Evolutionary conservation across 1,140 invertebrate genomes (phyloP), one percentile per base, ranked within the genome.

Genomic region (Vollenhovia emeryi): DNA sequence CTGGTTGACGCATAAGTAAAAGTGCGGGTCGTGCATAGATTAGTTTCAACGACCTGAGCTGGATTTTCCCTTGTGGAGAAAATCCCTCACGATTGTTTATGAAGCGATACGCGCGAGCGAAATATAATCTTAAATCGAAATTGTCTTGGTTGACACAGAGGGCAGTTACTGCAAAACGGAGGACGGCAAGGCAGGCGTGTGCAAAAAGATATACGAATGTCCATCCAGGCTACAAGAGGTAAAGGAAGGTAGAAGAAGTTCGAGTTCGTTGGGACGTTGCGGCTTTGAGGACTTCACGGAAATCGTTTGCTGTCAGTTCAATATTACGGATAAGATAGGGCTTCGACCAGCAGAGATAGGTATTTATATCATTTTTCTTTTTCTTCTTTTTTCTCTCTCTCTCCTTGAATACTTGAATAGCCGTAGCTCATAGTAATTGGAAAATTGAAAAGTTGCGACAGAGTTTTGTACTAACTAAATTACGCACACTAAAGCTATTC

Each of bases 251-350:
- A 90, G 21, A 80, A 90, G 93, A 30, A 73, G 36, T 8, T 50
- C 86, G 1, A 62, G 71, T 1, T 87, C 90, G 0, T 76, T 57
- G 11, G 91, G 85, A 3, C 90, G 93, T n/a, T 95, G 94, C 27
- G 91, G 93, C 0, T 95, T 94, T 27, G 43, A 84, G 1, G 76
- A 83, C 8, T 78, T 84, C 0, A 78, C 87, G 0, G 94, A 95
- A 83, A 92, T 94, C 15, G 93, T 94, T 55, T 95, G 94, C 43
- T 95, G 94, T 66, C 92, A 90, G 0, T 0, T 84, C 7, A 85
- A 89, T 40, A 30, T 87, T 15, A 43, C 43, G 1, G 27, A 59
- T 1, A 86, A 75, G 9, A 50, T 76, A 33, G 30, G 18, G 0
- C 11, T 11, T 8, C 87, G 87, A 15, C 68, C 71, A 1, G 87